Evolutionary conservation across 1,140 invertebrate species (phyloP).

Genomic region (Caenorhabditis elegans): WBcel235 BX284602.5:11646501-11647000

Average conservation of each 20-base stretch:
- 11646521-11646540: too few species aligned
- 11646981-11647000: slow-evolving; percentile 10
- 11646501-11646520: neutral
- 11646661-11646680: too few species aligned
- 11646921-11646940: neutral
- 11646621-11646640: neutral
- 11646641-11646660: too few species aligned
- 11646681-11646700: too few species aligned
- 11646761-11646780: neutral
- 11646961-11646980: neutral
- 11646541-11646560: too few species aligned
- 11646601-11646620: slow-evolving; percentile 11
- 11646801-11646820: slow-evolving; percentile 19
- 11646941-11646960: slow-evolving; percentile 1
- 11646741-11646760: slow-evolving; percentile 2
- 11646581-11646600: neutral
- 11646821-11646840: neutral
- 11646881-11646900: slow-evolving; percentile 1
- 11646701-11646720: neutral
- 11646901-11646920: slow-evolving; percentile 13
- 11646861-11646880: slow-evolving; percentile 7
- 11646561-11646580: neutral
- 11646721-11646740: neutral
- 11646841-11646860: neutral
- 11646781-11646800: neutral